Conservation (phyloP, 2,797 vertebrate genomes). For the Phalanger gymnotis region DNA sequence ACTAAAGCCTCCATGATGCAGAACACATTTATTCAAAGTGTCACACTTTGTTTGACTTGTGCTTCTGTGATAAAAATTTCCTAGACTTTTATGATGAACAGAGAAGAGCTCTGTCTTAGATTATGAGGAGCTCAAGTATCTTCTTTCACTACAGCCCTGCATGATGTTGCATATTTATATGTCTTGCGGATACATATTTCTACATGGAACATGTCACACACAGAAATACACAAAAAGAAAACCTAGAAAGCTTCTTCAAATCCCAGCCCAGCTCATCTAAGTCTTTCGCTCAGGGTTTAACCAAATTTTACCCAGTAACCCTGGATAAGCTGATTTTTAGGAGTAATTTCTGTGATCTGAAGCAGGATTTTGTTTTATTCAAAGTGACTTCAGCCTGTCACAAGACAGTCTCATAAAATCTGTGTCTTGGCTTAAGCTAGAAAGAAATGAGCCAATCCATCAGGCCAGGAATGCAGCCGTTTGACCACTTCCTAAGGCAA, state of each 20-base stretch:
- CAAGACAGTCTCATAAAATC: constrained; percentile 84
- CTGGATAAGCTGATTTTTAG: constrained; percentile 67
- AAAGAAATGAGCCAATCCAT: constrained; percentile 83
- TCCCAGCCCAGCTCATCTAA: background rate
- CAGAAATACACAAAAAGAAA: constrained; percentile 12
- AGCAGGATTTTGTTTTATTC: constrained; percentile 82
- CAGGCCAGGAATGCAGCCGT: constrained; percentile 84
- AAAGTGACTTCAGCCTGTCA: constrained; percentile 83
- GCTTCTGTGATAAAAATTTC: constrained; percentile 75
- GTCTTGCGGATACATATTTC: constrained; percentile 57
- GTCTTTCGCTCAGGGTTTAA: constrained; percentile 65
- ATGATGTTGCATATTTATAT: constrained; percentile 64
- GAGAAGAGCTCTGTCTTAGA: constrained; percentile 44
- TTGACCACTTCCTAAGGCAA: constrained; percentile 86
- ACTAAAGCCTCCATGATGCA: constrained; percentile 68
- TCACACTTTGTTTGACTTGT: constrained; percentile 71
- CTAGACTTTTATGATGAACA: constrained; percentile 65
- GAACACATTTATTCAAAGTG: constrained; percentile 72
- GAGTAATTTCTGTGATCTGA: constrained; percentile 73
- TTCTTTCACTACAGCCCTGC: constrained; percentile 54
- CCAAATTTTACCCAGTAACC: constrained; percentile 68
- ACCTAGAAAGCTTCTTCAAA: constrained; percentile 21
- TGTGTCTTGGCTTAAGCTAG: constrained; percentile 79
- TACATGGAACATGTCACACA: constrained; percentile 43
- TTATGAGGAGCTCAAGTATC: constrained; percentile 62